Conservation (phyloP, 2,888 invertebrate species). For the Apodemia mormo region DNA sequence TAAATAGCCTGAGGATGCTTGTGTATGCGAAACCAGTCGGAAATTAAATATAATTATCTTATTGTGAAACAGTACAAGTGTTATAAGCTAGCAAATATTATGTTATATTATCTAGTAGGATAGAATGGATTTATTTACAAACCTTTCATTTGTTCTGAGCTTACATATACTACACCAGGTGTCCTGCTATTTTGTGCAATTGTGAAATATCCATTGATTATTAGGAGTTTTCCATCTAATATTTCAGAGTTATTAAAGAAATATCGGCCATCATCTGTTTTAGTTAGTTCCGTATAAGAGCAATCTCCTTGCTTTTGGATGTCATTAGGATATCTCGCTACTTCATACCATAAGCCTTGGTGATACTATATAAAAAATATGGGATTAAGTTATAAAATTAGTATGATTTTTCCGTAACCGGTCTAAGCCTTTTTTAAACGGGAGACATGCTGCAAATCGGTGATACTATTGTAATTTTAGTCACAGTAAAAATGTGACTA, state of each 20-base stretch:
- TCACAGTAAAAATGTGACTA: too few species aligned
- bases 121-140: neutral
- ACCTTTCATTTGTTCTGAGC: neutral
- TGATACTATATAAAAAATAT: neutral
- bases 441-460: too few species aligned
- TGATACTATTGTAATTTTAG: too few species aligned
- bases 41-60: too few species aligned
- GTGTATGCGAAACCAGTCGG: too few species aligned
- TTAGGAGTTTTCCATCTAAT: neutral
- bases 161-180: neutral
- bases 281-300: neutral
- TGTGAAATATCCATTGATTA: neutral
- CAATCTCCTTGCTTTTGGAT: neutral
- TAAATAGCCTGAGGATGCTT: too few species aligned
- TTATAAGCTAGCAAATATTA: too few species aligned
- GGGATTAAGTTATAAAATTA: too few species aligned
- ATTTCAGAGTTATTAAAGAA: neutral
- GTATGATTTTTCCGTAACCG: too few species aligned
- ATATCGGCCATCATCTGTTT: neutral
- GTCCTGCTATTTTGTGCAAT: neutral
- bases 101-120: too few species aligned
- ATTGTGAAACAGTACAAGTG: too few species aligned
- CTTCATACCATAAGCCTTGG: neutral
- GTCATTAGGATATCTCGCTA: slow-evolving; percentile 1
- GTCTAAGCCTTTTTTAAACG: too few species aligned